These are phyloP conservation scores for Lithodes maja DNA, from an alignment of 2,888 invertebrate species.

Conservation along the genomic window DNA sequence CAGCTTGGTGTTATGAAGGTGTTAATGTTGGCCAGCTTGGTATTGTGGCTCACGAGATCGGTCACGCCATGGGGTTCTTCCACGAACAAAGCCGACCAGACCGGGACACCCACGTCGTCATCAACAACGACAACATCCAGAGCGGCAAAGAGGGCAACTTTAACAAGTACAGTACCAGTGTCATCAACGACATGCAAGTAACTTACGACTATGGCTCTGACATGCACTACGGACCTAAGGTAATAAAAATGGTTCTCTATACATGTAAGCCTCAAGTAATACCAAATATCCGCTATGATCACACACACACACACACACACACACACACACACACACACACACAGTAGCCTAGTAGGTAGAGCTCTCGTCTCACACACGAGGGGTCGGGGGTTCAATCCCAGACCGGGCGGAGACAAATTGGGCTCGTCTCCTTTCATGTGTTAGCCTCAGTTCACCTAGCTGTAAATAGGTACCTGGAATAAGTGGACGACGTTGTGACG, in stretches of 20 bases:
- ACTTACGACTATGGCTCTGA: conserved; percentile 27
- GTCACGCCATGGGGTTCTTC: conserved; percentile 23
- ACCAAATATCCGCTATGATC: neutral
- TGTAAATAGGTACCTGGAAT: no score
- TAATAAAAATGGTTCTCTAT: neutral
- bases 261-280: neutral
- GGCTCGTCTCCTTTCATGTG: no score
- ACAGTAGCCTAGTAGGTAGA: no score
- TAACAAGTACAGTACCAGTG: neutral
- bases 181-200: neutral
- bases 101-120: conserved; percentile 31
- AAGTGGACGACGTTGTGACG: no score
- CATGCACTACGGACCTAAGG: conserved; percentile 45
- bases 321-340: conserved; percentile 1
- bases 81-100: conserved; percentile 39
- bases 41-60: no score
- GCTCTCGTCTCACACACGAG: no score
- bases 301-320: neutral
- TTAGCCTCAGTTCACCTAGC: no score
- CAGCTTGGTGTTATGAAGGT: no score
- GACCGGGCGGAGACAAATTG: no score
- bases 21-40: no score
- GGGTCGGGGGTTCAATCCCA: no score
- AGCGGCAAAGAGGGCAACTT: neutral
- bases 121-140: neutral